Evolutionary conservation across 2,113 vertebrate species (phyloP), one percentile per base, ranked within the genome.

Genomic region (Ceyx melanurus): DNA sequence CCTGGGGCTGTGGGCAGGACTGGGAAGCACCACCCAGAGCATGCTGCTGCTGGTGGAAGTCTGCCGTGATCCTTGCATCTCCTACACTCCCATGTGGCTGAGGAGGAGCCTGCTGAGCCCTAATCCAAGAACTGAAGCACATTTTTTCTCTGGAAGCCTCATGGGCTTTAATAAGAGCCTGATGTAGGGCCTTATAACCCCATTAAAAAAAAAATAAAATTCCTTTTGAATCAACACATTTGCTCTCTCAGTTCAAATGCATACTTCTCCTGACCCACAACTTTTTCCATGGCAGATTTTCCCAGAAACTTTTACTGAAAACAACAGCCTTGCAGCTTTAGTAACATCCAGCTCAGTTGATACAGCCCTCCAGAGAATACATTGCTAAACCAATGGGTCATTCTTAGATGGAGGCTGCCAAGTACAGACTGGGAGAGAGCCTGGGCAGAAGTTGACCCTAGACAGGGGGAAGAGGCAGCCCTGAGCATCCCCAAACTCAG

Each of bases 151-250:
- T 64, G 77, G 29, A 79, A 86, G 25, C 19, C 2, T 0, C 4
- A 7, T 29, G 18, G 53, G 10, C 40, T 83, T 87, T 40, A 54
- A 37, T 31, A 4, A 72, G 5, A 80, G 62, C 23, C 45, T 78
- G 53, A 15, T 64, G n/a, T 40, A 64, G 56, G 4, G 33, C 46
- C 53, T 68, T 53, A 66, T 5, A 50, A 62, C 11, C 3, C 35
- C 13, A 2, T 72, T 42, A 22, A 13, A 12, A 12, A 23, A 46
- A 3, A 46, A 25, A 78, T 7, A 37, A 37, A 37, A 60, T 82
- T 92, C 64, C 37, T 81, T 89, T 90, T 18, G 33, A 75, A 65
- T 94, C n/a, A 76, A 51, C 8, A 31, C 29, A 57, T 95, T 91
- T 58, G 29, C 13, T 58, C 53, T 78, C 83, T 78, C 31, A 6